A percentile compares a stretch with the other conserved stretches of the same genome.
Conservation (phyloP, 2,113 vertebrate species). For the Pelusios castaneus region DNA sequence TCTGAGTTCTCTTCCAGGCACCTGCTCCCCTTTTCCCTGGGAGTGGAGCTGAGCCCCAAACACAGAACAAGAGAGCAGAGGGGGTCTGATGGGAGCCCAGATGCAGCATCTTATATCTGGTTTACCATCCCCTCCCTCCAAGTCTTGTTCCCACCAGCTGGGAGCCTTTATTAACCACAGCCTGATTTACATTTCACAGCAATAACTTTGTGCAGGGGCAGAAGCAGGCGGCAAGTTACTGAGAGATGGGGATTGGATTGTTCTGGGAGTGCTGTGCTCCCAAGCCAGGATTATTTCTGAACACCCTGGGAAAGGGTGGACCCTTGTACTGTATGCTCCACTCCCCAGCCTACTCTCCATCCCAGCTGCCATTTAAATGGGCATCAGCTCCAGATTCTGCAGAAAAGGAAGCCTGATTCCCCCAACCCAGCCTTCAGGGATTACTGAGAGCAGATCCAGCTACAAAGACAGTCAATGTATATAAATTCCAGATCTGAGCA, state of each 20-base stretch:
- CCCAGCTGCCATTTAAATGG: background rate
- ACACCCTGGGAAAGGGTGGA: background rate
- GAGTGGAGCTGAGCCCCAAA: background rate
- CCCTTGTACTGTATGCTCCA: background rate
- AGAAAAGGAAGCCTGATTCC: background rate
- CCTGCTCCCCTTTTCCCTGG: background rate
- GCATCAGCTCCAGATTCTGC: background rate
- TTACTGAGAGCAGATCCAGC: background rate
- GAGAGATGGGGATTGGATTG: background rate
- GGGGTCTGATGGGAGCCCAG: background rate
- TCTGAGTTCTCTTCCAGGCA: background rate
- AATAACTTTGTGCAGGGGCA: background rate
- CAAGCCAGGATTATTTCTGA: background rate
- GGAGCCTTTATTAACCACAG: background rate
- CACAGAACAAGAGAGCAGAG: background rate
- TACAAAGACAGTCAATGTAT: background rate
- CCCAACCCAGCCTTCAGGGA: background rate
- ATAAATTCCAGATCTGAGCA: background rate
- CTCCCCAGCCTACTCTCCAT: background rate
- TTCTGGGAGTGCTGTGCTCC: background rate
- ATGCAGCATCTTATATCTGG: background rate
- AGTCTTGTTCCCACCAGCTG: background rate
- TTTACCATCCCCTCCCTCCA: background rate
- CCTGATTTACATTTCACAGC: background rate
- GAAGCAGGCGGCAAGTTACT: background rate